Conservation (phyloP, 2,797 vertebrate genomes). For the Morus bassanus region DNA sequence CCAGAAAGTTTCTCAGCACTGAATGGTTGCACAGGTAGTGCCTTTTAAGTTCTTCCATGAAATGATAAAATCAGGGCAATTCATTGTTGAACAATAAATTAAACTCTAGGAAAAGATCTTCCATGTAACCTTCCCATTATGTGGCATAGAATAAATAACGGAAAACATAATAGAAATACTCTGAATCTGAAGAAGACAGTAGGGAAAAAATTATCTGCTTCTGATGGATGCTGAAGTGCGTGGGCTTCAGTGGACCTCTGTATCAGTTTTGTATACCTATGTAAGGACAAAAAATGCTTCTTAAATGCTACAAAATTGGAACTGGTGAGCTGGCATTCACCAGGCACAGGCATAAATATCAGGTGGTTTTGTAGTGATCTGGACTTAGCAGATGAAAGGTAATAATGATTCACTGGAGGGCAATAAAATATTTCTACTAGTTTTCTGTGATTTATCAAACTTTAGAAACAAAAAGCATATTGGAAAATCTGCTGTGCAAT, state of each 20-base stretch:
- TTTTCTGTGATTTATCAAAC: background rate
- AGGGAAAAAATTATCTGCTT: background rate
- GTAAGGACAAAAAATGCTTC: background rate
- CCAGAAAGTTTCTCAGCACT: background rate
- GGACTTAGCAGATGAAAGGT: background rate
- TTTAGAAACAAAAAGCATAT: background rate
- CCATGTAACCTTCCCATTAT: background rate
- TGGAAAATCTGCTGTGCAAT: background rate
- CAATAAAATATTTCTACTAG: background rate
- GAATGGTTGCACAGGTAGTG: background rate
- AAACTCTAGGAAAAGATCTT: background rate
- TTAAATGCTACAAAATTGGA: background rate
- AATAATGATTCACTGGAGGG: background rate
- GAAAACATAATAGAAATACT: background rate
- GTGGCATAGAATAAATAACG: background rate
- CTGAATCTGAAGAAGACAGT: background rate
- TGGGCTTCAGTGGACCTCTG: background rate
- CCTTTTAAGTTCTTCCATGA: background rate
- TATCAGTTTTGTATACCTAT: background rate
- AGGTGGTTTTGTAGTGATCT: background rate
- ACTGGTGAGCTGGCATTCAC: background rate
- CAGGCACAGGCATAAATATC: background rate
- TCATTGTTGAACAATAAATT: background rate
- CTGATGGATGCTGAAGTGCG: background rate
- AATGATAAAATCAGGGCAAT: background rate